phyloP scores from a whole-genome alignment of 2,113 vertebrate species.

The Girardinichthys multiradiatus region DNA sequence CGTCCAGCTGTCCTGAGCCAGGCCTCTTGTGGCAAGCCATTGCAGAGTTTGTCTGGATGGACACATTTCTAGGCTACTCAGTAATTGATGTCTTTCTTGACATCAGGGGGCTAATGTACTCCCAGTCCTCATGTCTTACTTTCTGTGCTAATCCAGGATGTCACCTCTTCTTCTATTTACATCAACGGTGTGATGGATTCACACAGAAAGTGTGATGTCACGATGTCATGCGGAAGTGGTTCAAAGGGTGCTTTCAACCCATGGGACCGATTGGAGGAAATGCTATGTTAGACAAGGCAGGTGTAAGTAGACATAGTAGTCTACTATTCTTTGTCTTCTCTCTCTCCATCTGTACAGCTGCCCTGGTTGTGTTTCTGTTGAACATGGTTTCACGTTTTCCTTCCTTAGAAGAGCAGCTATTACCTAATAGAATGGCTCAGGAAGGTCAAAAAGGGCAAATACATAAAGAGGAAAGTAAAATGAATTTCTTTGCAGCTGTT shows the following conservation, averaged over 20 bases:
- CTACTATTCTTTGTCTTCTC: conserved; percentile 13
- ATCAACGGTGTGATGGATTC: conserved; percentile 16
- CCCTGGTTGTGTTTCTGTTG: conserved; percentile 45
- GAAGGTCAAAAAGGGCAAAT: not conserved
- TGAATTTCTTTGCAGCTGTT: too few species aligned
- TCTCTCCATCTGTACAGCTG: not conserved
- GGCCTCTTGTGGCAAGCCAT: conserved; percentile 47
- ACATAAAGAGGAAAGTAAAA: not conserved
- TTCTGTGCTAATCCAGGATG: conserved; percentile 30
- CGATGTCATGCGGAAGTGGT: conserved; percentile 39
- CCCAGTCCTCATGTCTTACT: conserved; percentile 37
- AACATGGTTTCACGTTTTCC: not conserved
- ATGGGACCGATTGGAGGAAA: conserved; percentile 26
- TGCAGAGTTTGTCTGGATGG: conserved; percentile 73
- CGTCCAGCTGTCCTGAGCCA: conserved; percentile 33
- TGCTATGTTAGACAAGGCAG: conserved; percentile 42
- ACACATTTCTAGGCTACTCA: conserved; percentile 70
- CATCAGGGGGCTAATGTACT: conserved; percentile 72
- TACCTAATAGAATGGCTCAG: not conserved
- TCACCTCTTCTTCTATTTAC: conserved; percentile 33
- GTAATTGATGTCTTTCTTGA: conserved; percentile 75
- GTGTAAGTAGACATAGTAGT: conserved; percentile 24
- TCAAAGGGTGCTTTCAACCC: conserved; percentile 43
- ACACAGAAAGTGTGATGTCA: conserved; percentile 45
- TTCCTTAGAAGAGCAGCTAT: too few species aligned